Conservation (phyloP, 2,797 vertebrate species). For the Lagorchestes hirsutus region DNA sequence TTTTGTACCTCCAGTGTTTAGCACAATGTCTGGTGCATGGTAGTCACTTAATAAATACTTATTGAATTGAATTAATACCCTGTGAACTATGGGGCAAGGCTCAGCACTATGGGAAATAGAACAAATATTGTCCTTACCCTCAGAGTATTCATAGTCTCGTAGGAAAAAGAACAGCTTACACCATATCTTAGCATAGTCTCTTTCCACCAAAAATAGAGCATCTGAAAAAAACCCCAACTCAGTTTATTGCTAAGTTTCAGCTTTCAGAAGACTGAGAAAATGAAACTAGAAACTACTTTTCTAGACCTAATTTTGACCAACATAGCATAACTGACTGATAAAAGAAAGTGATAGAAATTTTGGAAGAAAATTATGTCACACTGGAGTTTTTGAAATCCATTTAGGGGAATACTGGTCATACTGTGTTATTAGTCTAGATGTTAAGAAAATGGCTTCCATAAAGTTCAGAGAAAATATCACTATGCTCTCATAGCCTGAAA, state of each 20-base stretch:
- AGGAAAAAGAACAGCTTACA: background rate
- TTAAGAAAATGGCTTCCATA: background rate
- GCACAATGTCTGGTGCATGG: background rate
- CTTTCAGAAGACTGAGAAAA: conserved; percentile 1
- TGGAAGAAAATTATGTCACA: background rate
- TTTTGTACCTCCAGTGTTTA: background rate
- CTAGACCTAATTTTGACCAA: background rate
- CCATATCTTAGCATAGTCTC: background rate
- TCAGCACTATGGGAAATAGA: background rate
- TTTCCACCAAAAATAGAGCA: background rate
- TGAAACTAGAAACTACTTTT: background rate
- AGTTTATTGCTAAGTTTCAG: background rate
- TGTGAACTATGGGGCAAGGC: background rate
- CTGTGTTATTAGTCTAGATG: background rate
- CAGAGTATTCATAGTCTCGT: background rate
- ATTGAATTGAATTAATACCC: background rate
- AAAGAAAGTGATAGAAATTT: background rate
- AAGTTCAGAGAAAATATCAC: background rate
- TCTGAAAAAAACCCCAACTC: background rate
- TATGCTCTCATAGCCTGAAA: background rate
- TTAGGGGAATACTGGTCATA: background rate
- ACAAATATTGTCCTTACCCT: background rate
- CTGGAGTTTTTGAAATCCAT: background rate
- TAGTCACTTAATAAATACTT: background rate
- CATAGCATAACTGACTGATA: background rate